Evolutionary conservation across 2,888 invertebrate species (phyloP).

Genomic region (Monochamus alternatus): DNA sequence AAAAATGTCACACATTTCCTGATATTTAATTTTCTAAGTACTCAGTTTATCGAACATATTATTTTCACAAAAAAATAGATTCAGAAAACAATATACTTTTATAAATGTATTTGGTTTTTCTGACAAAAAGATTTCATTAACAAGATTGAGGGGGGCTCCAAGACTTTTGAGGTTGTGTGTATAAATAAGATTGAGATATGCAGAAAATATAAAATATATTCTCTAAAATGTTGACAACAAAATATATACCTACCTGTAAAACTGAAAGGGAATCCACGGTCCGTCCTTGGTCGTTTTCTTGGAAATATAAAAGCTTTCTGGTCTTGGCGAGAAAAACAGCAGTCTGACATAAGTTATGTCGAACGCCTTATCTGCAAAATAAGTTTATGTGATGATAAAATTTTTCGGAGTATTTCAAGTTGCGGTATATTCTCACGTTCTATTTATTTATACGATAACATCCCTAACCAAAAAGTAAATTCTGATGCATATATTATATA

Average conservation of each 20-base stretch:
- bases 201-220: background rate
- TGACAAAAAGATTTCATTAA: too few species aligned
- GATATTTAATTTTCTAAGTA: too few species aligned
- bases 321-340: constrained; percentile 95
- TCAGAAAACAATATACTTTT: too few species aligned
- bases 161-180: too few species aligned
- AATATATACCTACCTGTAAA: constrained; percentile 78
- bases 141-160: too few species aligned
- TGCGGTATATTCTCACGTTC: background rate
- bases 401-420: background rate
- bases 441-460: background rate
- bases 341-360: constrained; percentile 97
- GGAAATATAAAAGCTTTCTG: constrained; percentile 97
- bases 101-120: too few species aligned
- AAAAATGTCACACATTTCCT: too few species aligned
- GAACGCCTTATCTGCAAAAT: constrained; percentile 89
- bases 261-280: constrained; percentile 92
- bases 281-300: constrained; percentile 87
- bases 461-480: too few species aligned
- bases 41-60: too few species aligned
- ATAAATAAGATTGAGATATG: too few species aligned
- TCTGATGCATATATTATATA: too few species aligned
- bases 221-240: background rate
- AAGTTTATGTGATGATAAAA: background rate
- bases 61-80: too few species aligned